A percentile compares a stretch with the other conserved stretches of the same genome.
These are phyloP conservation scores for Crenuchus spilurus DNA, from an alignment of 2,797 vertebrate genomes.

Conservation along the genomic window DNA sequence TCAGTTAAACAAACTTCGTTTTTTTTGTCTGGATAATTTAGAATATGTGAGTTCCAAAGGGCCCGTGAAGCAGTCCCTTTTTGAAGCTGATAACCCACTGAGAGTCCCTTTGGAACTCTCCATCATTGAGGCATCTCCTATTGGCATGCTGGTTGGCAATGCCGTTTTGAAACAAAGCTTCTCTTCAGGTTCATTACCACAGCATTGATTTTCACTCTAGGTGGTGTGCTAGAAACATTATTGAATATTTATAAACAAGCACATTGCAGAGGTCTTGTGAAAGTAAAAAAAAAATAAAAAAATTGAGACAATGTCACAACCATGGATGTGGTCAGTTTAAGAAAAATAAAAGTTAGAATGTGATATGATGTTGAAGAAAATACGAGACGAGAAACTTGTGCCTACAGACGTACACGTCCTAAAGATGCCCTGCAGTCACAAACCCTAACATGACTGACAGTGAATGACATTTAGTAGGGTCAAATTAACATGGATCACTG, in stretches of 20 bases:
- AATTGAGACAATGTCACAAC: constrained; percentile 30
- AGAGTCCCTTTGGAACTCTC: constrained; percentile 32
- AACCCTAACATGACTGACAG: no score
- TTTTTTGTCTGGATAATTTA: constrained; percentile 24
- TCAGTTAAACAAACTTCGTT: constrained; percentile 26
- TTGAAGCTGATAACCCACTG: constrained; percentile 36
- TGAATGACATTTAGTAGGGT: neutral
- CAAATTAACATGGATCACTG: neutral
- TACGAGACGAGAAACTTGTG: neutral
- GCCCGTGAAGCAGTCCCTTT: constrained; percentile 10
- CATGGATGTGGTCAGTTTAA: constrained; percentile 30
- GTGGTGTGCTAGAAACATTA: constrained; percentile 46
- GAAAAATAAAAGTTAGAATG: constrained; percentile 2
- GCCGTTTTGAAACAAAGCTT: constrained; percentile 54
- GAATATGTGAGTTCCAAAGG: constrained; percentile 9
- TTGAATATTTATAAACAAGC: constrained; percentile 56
- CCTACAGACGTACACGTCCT: no score
- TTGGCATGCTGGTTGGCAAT: constrained; percentile 42
- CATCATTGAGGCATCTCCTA: constrained; percentile 31
- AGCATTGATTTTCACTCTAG: constrained; percentile 60
- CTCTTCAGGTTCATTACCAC: constrained; percentile 56
- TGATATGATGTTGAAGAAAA: neutral
- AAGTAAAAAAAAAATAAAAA: constrained; percentile 42
- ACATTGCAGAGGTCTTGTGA: constrained; percentile 24
- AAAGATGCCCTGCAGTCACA: no score